phyloP scores from a whole-genome alignment of 2,797 vertebrate genomes.

The Epinephelus awoara region DNA sequence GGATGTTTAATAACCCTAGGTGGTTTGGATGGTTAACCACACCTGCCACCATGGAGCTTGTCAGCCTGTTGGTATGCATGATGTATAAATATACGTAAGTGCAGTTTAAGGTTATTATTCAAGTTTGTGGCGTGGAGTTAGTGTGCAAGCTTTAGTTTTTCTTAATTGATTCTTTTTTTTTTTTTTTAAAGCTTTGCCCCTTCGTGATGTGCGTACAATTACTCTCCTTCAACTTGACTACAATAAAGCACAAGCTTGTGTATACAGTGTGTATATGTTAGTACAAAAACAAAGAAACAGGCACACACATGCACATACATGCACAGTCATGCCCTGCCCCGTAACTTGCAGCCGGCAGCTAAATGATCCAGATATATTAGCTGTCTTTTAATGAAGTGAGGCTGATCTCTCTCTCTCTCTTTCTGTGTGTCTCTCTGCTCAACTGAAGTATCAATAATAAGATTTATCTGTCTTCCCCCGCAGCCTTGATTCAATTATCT shows the following conservation, averaged over 20 bases:
- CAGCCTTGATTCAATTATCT: conserved; percentile 87
- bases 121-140: no score
- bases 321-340: conserved; percentile 2
- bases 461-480: conserved; percentile 79
- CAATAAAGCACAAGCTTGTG: background rate
- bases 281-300: background rate
- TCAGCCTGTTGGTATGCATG: no score
- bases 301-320: background rate
- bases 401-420: conserved; percentile 67
- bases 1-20: no score
- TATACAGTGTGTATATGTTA: background rate
- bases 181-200: no score
- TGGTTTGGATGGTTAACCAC: no score
- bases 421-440: conserved; percentile 56
- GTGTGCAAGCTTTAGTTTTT: no score
- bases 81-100: no score
- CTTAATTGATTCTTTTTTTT: no score
- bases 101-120: no score
- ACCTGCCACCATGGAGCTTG: no score
- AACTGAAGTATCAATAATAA: conserved; percentile 84
- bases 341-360: conserved; percentile 51
- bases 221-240: background rate
- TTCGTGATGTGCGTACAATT: no score
- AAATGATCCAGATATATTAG: conserved; percentile 65
- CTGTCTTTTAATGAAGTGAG: conserved; percentile 76